Percentiles rank a stretch among this genome's conserved stretches.
phyloP scores from a whole-genome alignment of 2,113 vertebrate genomes.

The Gambusia affinis region DNA sequence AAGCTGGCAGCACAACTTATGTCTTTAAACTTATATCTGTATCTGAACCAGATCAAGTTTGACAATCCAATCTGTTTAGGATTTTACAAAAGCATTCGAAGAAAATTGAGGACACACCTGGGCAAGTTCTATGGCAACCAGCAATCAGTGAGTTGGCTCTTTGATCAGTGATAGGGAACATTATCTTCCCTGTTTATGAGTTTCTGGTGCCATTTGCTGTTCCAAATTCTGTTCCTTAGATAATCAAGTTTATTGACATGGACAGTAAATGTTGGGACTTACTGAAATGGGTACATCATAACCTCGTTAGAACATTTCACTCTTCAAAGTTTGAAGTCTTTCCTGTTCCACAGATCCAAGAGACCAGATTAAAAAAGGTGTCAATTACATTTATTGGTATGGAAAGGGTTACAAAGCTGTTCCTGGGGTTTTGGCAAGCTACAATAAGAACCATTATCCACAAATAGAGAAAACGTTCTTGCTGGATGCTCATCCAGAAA shows the following conservation, averaged over 20 bases:
- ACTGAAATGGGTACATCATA: background rate
- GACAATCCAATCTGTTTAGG: background rate
- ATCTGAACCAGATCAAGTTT: background rate
- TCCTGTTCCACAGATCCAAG: too few species aligned
- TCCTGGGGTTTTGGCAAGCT: too few species aligned
- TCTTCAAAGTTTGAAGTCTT: background rate
- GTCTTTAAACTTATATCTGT: background rate
- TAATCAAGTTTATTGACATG: constrained; percentile 17
- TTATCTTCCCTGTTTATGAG: constrained; percentile 52
- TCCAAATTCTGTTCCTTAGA: constrained; percentile 12
- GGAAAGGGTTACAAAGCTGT: too few species aligned
- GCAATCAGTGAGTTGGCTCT: background rate
- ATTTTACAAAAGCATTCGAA: constrained; percentile 7
- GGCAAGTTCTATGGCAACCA: background rate
- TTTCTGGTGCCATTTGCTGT: constrained; percentile 17
- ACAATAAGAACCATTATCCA: too few species aligned
- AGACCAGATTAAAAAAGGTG: background rate
- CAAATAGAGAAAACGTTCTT: too few species aligned
- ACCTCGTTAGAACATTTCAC: background rate
- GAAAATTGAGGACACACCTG: constrained; percentile 21
- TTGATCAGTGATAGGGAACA: constrained; percentile 19
- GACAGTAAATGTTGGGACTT: background rate
- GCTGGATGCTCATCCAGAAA: too few species aligned
- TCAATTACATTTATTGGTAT: too few species aligned
- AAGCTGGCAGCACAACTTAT: background rate